Conservation (phyloP, 2,888 invertebrate species). For the Elegia similella region DNA sequence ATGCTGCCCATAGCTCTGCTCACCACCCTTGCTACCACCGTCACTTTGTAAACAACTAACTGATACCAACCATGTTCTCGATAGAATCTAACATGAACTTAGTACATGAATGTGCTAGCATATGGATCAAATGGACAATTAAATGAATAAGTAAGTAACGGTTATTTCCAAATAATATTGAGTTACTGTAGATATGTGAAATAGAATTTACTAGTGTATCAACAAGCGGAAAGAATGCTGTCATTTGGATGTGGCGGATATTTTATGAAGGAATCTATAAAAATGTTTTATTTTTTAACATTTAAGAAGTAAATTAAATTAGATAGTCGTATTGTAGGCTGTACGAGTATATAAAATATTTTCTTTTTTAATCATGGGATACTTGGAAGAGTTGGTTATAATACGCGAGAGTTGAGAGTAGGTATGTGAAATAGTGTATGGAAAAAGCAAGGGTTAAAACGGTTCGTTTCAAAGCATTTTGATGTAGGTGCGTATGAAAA, state of each 20-base stretch:
- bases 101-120: slow-evolving; percentile 10
- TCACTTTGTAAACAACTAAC: slow-evolving; percentile 57
- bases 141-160: slow-evolving; percentile 8
- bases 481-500: neutral
- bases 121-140: slow-evolving; percentile 12
- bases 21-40: slow-evolving; percentile 68
- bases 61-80: neutral
- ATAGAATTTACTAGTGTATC: slow-evolving; percentile 27
- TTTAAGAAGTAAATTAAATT: slow-evolving; percentile 1
- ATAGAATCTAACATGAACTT: slow-evolving; percentile 14
- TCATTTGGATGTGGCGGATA: slow-evolving; percentile 3
- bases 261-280: slow-evolving; percentile 2
- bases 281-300: slow-evolving; percentile 12
- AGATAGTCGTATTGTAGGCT: neutral
- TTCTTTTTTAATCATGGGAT: neutral
- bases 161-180: slow-evolving; percentile 19
- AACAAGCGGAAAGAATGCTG: slow-evolving; percentile 6
- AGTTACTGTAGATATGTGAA: slow-evolving; percentile 20
- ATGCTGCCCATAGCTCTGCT: slow-evolving; percentile 64
- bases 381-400: neutral
- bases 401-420: neutral
- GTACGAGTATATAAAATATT: neutral
- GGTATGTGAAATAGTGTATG: neutral
- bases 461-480: neutral
- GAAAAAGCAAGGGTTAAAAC: neutral